Base-by-base conservation (phyloP, 1,140 invertebrate species). In the Leguminivora glycinivorella region DNA sequence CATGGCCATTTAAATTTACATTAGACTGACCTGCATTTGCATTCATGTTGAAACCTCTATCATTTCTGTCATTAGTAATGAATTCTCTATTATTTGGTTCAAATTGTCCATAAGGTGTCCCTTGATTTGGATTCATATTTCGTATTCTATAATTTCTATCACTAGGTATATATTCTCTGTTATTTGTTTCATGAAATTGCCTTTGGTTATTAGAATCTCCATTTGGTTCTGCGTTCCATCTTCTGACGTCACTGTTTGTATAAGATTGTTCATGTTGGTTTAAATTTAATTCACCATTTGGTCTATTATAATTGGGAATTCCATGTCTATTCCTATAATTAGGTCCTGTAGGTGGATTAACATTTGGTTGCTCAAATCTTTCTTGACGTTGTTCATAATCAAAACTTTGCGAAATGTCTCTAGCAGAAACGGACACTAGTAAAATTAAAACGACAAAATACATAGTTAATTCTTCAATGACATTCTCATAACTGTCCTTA, bases 371-470 rank as follows among this genome's bases (percentile, higher is more conserved):
- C n/a, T 63, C 26, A 63, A 17, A 63, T 31, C 58, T 63, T 31
- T 63, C 58, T 25, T 60, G 24, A 63, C 25, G 29, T 7, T 2
- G 56, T 12, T 25, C 56, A 58, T 14, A 1, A 29, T 63, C 17
- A 25, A 31, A 63, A 19, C 2, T 22, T 29, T 63, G 25, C 6
- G 58, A 63, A 9, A 63, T 0, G 19, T 63, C 58, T 19, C 58
- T 63, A 2, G 14, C 58, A 63, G 14, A 29, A 29, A 34, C 29
- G 7, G 58, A 26, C n/a, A 29, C 58, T 17, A 63, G n/a, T 5
- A 34, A 4, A 34, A 63, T 17, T 19, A 29, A 29, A 29, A 29
- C 34, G 2, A 63, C 58, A 63, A 63, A 63, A 63, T 63, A 29
- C 58, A 63, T 63, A 24, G 14, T 29, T 63, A 17, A 24, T 25